These are phyloP conservation scores for Blastomussa wellsi DNA, from an alignment of 92 coral and sea anemone genomes.

Conservation along the genomic window DNA sequence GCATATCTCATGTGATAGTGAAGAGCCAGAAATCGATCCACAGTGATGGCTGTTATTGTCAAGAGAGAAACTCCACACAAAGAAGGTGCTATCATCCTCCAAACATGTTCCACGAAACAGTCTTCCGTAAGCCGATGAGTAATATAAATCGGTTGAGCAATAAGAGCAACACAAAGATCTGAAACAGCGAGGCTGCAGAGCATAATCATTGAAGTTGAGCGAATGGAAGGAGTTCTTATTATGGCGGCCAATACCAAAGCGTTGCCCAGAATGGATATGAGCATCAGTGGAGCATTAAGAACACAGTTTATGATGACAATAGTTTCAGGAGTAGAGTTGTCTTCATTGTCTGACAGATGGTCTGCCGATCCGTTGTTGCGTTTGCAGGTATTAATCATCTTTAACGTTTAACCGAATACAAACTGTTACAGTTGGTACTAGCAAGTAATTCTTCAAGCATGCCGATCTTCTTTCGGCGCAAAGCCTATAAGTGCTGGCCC, in stretches of 20 bases:
- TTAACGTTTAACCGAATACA: no score
- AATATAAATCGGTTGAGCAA: constrained; percentile 18
- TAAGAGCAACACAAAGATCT: constrained; percentile 6
- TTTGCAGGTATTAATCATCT: no score
- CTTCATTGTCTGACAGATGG: background rate
- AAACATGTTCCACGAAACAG: background rate
- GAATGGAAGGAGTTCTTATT: constrained; percentile 14
- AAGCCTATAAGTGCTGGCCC: no score
- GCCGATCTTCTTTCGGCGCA: no score
- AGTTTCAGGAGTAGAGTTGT: background rate
- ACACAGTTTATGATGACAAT: constrained; percentile 1
- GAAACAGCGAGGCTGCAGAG: constrained; percentile 15
- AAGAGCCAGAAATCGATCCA: constrained; percentile 25
- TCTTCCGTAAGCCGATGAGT: background rate
- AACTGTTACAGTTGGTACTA: no score
- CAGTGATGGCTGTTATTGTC: background rate
- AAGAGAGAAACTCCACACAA: background rate
- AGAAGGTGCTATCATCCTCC: background rate
- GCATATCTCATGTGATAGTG: constrained; percentile 36
- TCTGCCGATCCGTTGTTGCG: background rate
- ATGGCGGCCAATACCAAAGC: constrained; percentile 4
- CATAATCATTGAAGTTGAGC: constrained; percentile 15
- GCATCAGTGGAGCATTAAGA: constrained; percentile 20
- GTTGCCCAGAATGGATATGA: constrained; percentile 11
- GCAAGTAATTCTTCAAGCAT: no score